Evolutionary conservation across 2,797 vertebrate genomes (phyloP).

Genomic region (Triplophysa bombifrons): DNA sequence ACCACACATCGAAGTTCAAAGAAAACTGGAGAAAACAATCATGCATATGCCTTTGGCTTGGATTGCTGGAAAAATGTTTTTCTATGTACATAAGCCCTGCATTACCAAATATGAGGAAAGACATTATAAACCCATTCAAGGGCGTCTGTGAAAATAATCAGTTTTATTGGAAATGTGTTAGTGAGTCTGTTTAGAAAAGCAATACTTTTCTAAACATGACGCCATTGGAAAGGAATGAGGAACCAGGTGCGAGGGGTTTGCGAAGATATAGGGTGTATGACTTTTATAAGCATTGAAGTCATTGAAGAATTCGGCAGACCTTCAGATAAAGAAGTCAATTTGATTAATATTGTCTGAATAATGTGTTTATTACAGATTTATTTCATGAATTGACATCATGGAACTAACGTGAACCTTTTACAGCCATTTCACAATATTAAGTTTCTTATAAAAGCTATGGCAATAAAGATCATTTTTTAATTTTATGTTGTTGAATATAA

Average conservation of each 20-base stretch:
- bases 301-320: no score
- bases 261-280: slow-evolving; percentile 51
- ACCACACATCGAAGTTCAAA: slow-evolving; percentile 10
- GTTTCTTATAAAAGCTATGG: no score
- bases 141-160: slow-evolving; percentile 47
- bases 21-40: slow-evolving; percentile 22
- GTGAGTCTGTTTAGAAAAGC: slow-evolving; percentile 39
- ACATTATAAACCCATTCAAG: slow-evolving; percentile 34
- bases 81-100: slow-evolving; percentile 26
- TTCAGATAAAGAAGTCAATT: not conserved
- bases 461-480: no score
- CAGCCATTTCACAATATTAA: no score
- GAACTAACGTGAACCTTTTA: not conserved
- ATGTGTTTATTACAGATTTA: not conserved
- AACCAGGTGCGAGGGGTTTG: slow-evolving; percentile 64
- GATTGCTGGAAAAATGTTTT: slow-evolving; percentile 25
- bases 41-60: slow-evolving; percentile 19
- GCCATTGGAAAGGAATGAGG: slow-evolving; percentile 65
- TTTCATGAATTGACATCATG: not conserved
- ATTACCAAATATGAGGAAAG: slow-evolving; percentile 30
- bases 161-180: slow-evolving; percentile 56
- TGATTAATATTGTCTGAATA: not conserved
- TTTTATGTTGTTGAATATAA: no score
- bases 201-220: slow-evolving; percentile 65
- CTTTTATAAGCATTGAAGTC: not conserved